Base-by-base conservation (phyloP, 2,888 invertebrate species). In the Phengaris arion region DNA sequence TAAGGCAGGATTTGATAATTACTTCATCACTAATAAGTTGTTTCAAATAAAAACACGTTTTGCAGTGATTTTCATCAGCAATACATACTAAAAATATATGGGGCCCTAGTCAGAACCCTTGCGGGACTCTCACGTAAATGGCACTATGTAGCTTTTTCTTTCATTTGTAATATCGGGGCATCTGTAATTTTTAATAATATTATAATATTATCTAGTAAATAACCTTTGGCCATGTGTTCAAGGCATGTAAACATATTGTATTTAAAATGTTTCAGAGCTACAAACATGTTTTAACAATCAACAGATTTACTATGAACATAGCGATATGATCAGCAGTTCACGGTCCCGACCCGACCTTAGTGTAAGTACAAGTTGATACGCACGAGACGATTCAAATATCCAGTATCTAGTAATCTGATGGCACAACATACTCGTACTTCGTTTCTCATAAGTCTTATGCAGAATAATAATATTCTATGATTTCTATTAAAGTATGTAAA, bases 261-360 rank as follows among this genome's bases (percentile, higher is more conserved):
- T 13, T 68, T 6, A 12, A 68, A 45, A 68, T 46, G 68, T 68
- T 57, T 57, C 57, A 46, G 68, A 68, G 13, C 45, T 68, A 45
- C 10, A 68, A 48, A 69, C 69, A 69, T 69, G 15, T 69, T 69
- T 9, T 69, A 69, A 48, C 48, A 69, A 69, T 69, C 46, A 69
- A 69, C 35, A 69, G 69, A 48, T 48, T 69, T 46, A 69, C 69
- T 69, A 64, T 22, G 35, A 3, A 64, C 64, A 64, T 3, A 64
- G 22, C 35, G 64, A 64, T 64, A 48, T 10, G 48, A 69, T 69
- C 48, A 69, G n/a, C 48, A 15, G 69, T 48, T 69, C 69, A 48
- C 69, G 69, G 69, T 48, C 69, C 69, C 69, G 69, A 46, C 69
- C 48, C 9, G 69, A 69, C 69, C 69, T 69, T 69, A 69, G 69